Conservation (phyloP, 2,797 vertebrate genomes). For the Oryzias sinensis region DNA sequence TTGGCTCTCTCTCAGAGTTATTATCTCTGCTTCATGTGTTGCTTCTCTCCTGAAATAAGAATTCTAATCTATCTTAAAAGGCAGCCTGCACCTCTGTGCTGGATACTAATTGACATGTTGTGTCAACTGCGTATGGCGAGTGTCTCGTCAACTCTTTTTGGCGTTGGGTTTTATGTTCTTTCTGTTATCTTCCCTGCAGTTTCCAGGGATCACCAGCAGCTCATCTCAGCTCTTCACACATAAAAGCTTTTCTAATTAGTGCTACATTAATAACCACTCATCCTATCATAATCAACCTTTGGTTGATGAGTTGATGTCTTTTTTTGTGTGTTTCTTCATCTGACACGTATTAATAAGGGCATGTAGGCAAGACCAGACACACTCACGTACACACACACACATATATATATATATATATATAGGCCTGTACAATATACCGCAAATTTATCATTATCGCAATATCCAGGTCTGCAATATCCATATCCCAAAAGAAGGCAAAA, state of each 20-base stretch:
- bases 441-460: too few relatives aligned
- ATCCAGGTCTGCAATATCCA: too few relatives aligned
- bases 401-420: too few relatives aligned
- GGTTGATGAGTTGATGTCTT: slow-evolving; percentile 25
- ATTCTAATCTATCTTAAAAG: slow-evolving; percentile 32
- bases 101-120: slow-evolving; percentile 63
- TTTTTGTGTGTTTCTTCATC: slow-evolving; percentile 25
- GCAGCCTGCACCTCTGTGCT: slow-evolving; percentile 16
- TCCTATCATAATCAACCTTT: slow-evolving; percentile 62
- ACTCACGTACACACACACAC: background rate
- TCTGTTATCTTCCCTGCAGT: slow-evolving; percentile 40
- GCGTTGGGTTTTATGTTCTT: slow-evolving; percentile 54
- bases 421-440: too few relatives aligned
- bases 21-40: slow-evolving; percentile 48
- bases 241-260: slow-evolving; percentile 72
- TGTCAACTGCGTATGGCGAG: slow-evolving; percentile 53
- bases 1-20: slow-evolving; percentile 22
- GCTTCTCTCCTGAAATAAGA: slow-evolving; percentile 18
- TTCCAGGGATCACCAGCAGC: slow-evolving; percentile 57
- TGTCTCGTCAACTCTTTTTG: slow-evolving; percentile 42
- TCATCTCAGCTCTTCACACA: slow-evolving; percentile 49
- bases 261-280: slow-evolving; percentile 69
- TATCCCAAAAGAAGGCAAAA: too few relatives aligned
- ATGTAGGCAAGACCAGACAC: slow-evolving; percentile 10
- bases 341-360: slow-evolving; percentile 18